Evolutionary conservation across 1,140 invertebrate species (phyloP).

Genomic region (Ostrea edulis): DNA sequence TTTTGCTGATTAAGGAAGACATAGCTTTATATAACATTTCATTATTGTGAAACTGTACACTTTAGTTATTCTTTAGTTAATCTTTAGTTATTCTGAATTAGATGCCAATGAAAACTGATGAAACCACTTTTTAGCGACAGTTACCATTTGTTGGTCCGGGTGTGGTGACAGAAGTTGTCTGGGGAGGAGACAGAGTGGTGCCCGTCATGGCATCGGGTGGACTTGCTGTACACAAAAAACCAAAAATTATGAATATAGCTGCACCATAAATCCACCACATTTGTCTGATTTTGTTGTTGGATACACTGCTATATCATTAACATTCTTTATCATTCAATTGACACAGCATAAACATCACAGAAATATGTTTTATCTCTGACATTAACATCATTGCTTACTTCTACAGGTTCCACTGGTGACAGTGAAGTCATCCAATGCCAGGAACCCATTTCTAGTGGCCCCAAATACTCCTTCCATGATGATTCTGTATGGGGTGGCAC

Average conservation of each 20-base stretch:
- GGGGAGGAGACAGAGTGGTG: slow-evolving; percentile 51
- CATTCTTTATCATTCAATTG: neutral
- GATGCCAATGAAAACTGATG: neutral
- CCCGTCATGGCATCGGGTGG: slow-evolving; percentile 69
- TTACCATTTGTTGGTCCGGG: slow-evolving; percentile 55
- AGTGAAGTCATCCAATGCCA: slow-evolving; percentile 77
- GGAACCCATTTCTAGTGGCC: slow-evolving; percentile 60
- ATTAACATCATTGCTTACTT: slow-evolving; percentile 53
- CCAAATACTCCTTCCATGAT: slow-evolving; percentile 60
- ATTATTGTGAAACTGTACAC: neutral
- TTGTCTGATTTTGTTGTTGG: no score
- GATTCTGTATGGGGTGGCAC: slow-evolving; percentile 58
- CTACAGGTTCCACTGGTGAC: slow-evolving; percentile 71
- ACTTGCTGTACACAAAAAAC: slow-evolving; percentile 54
- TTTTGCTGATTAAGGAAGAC: no score
- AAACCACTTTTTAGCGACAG: neutral
- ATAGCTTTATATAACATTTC: neutral
- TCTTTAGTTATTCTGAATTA: neutral
- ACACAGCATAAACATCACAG: neutral
- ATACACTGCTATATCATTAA: neutral
- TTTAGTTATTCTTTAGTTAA: neutral
- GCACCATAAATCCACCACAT: no score
- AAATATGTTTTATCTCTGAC: neutral
- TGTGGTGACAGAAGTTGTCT: slow-evolving; percentile 54
- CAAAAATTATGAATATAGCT: neutral